A percentile compares a stretch with the other conserved stretches of the same genome.
These are phyloP conservation scores for Meteorus cinctellus DNA, from an alignment of 2,888 invertebrate genomes.

Conservation along the genomic window DNA sequence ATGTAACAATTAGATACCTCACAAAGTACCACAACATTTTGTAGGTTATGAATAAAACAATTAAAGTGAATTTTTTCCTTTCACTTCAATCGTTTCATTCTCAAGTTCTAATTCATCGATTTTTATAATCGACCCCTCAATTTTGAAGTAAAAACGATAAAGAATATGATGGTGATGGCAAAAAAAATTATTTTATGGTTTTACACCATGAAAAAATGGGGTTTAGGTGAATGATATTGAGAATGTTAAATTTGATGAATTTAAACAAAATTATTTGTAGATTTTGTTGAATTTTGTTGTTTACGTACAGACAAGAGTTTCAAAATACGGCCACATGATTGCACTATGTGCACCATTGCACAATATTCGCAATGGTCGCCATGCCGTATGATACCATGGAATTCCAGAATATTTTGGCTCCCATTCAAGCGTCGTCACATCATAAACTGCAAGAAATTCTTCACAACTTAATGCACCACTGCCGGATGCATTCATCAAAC, in stretches of 20 bases:
- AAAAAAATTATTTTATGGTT: not conserved
- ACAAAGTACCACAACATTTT: no score
- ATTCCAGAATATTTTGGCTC: conserved; percentile 80
- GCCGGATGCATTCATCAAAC: conserved; percentile 82
- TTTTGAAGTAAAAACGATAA: no score
- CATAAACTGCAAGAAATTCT: conserved; percentile 84
- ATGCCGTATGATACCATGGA: conserved; percentile 83
- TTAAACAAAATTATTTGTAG: conserved; percentile 26
- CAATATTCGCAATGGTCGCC: conserved; percentile 78
- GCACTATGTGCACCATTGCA: conserved; percentile 78
- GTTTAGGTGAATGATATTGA: no score
- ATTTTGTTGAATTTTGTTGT: conserved; percentile 16
- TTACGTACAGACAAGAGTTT: conserved; percentile 81
- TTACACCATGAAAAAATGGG: no score
- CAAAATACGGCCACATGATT: conserved; percentile 84
- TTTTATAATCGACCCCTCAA: no score
- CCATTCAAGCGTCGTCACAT: conserved; percentile 84
- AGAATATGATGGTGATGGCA: no score
- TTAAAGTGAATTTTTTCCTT: no score
- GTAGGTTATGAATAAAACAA: no score
- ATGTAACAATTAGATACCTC: no score
- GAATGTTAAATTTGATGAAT: conserved; percentile 2
- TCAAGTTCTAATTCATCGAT: no score
- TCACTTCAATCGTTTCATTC: no score
- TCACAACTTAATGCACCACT: conserved; percentile 80